Evolutionary conservation across 2,888 invertebrate genomes (phyloP).

Genomic region (Osmoderma eremita): DNA sequence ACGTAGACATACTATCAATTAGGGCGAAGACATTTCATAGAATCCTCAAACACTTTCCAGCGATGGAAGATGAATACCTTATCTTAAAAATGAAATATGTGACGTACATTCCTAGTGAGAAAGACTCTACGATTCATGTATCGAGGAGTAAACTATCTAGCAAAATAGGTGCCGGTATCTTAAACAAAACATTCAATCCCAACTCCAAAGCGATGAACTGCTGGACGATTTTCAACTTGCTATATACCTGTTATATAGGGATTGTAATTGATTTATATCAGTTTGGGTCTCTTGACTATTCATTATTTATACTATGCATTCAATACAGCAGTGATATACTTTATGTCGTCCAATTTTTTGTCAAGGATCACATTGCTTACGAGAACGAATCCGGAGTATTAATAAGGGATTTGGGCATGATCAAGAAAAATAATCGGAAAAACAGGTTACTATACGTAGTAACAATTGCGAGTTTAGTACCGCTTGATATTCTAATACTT

Average conservation of each 20-base stretch:
- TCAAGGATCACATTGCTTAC: constrained; percentile 43
- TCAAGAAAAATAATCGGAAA: constrained; percentile 29
- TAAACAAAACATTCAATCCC: constrained; percentile 31
- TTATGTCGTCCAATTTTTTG: constrained; percentile 40
- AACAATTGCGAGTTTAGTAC: constrained; percentile 36
- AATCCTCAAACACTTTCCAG: constrained; percentile 44
- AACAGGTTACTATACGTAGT: constrained; percentile 16
- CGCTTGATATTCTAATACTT: constrained; percentile 34
- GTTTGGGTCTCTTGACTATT: constrained; percentile 43
- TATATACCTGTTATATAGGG: constrained; percentile 42
- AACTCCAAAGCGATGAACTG: constrained; percentile 27
- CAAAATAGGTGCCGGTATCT: not conserved
- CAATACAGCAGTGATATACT: constrained; percentile 45
- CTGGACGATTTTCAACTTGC: constrained; percentile 29
- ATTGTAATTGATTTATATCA: constrained; percentile 46
- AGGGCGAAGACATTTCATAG: constrained; percentile 42
- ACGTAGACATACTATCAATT: constrained; percentile 43
- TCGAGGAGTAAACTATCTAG: not conserved
- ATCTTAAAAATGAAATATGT: constrained; percentile 38
- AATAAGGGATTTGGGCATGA: constrained; percentile 40
- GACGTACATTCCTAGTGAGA: constrained; percentile 43
- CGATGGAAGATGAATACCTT: constrained; percentile 42
- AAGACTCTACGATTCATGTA: not conserved
- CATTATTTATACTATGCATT: constrained; percentile 26
- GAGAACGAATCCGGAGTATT: constrained; percentile 42